phyloP scores from a whole-genome alignment of 2,113 vertebrate genomes.

The Scophthalmus maximus region DNA sequence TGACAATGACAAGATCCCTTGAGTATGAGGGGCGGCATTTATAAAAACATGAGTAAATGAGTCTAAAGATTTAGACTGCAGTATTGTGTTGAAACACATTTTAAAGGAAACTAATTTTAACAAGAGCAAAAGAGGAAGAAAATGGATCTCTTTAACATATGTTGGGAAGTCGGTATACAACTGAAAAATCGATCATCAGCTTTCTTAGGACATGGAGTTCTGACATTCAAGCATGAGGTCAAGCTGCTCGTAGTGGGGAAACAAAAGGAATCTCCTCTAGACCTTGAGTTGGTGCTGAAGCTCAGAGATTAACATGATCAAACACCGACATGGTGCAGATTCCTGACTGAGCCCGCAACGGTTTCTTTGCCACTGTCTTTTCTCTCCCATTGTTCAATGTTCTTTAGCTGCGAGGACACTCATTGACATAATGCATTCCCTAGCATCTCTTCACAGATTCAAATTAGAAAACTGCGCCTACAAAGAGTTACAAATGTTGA shows the following conservation, averaged over 20 bases:
- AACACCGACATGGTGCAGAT: conserved; percentile 4
- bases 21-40: too few relatives aligned
- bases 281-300: conserved; percentile 6
- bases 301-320: conserved; percentile 37
- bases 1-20: background rate
- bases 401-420: too few relatives aligned
- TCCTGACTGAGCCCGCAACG: conserved; percentile 1
- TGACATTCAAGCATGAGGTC: background rate
- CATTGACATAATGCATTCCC: too few relatives aligned
- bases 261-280: conserved; percentile 31
- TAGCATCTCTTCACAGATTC: background rate
- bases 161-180: background rate
- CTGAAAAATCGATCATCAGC: background rate
- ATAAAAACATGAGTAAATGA: background rate
- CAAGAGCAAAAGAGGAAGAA: too few relatives aligned
- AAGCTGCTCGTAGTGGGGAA: background rate
- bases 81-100: background rate
- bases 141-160: background rate
- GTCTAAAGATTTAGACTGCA: too few relatives aligned
- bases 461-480: background rate
- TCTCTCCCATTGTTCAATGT: background rate
- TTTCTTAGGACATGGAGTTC: background rate
- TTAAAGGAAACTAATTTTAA: background rate
- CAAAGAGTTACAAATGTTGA: too few relatives aligned
- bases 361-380: background rate